Evolutionary conservation across 2,113 vertebrate genomes (phyloP), one percentile per base, ranked within the genome.

Genomic region (Carollia perspicillata): DNA sequence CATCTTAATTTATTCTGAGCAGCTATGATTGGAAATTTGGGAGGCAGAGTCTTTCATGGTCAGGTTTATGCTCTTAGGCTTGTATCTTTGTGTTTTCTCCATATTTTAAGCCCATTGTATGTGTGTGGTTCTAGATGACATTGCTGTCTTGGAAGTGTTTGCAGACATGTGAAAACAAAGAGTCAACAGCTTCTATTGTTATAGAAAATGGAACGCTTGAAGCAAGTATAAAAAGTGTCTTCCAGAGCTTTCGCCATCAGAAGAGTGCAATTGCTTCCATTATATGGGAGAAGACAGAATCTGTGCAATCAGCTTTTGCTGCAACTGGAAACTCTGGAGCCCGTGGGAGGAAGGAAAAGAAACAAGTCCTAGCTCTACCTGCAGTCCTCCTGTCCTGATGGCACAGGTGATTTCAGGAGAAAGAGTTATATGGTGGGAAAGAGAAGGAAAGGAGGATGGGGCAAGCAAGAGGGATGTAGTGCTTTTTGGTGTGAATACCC

Each of bases 191-290:
- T 26, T 63, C 3, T 30, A 40, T 4, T 37, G n/a, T 79, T 69
- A 95, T 8, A 85, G 78, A 89, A 97, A 89, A 86, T 0, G n/a
- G 20, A 93, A 84, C 49, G 30, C 55, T 75, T 49, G 22, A 94
- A 93, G 68, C 47, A 63, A 89, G 47, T 42, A 10, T 55, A 37
- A 77, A 71, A 60, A 68, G 18, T 71, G 30, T 93, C 85, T 94
- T 85, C 68, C 66, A 22, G 37, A 53, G 42, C 22, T 65, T 58
- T 71, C 68, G 68, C 66, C 72, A 47, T 4, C 3, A 90, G 35
- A 20, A 55, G 74, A 92, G 66, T 30, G 6, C 72, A 79, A 71
- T 60, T 80, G 86, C 88, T 87, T 66, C 55, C 49, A 71, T 75
- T 55, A 68, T 40, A 12, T 14, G n/a, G 44, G 78, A 92, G 87